Evolutionary conservation across 2,888 invertebrate genomes (phyloP), one percentile per base, ranked within the genome.

Genomic region (Epinotia nisella): DNA sequence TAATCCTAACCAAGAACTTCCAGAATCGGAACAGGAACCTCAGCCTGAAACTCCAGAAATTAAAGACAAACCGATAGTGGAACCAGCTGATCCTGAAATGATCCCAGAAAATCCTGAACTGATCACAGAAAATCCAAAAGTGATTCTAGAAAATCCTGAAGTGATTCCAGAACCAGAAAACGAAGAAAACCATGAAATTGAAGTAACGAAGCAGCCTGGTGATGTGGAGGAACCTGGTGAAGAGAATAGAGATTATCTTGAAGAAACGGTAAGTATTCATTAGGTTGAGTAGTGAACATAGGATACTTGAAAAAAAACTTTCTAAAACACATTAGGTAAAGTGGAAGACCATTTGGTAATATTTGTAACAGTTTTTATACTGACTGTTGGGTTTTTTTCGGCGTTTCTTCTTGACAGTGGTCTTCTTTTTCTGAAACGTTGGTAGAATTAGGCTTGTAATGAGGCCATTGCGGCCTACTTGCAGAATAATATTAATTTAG

Each of bases 211-310:
- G 4, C 49, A n/a, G 49, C 49, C 49, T n/a, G 35, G 55, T 19
- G 35, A 35, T 35, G 17, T 7, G 7, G 15, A 19, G 13, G 21
- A 35, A 29, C 17, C 51, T 24, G 17, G 13, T 19, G 65, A 21
- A 35, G 65, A 55, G 21, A 39, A 19, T 55, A 7, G 5, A n/a
- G 19, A 55, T 39, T 13, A 21, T 21, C 10, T 45, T 62, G 62
- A n/a, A 62, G 51, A 51, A 29, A 3, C 35, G 65, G 65, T 65
- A 9, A 55, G 55, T 49, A 45, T n/a, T n/a, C n/a, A n/a, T n/a
- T n/a, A n/a, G n/a, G n/a, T n/a, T n/a, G n/a, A n/a, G n/a, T n/a
- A n/a, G n/a, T n/a, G n/a, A n/a, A n/a, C n/a, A n/a, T n/a, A n/a
- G n/a, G n/a, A n/a, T n/a, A n/a, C n/a, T n/a, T n/a, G n/a, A n/a